phyloP scores from a whole-genome alignment of 2,113 vertebrate genomes.

The Xiphophorus hellerii region DNA sequence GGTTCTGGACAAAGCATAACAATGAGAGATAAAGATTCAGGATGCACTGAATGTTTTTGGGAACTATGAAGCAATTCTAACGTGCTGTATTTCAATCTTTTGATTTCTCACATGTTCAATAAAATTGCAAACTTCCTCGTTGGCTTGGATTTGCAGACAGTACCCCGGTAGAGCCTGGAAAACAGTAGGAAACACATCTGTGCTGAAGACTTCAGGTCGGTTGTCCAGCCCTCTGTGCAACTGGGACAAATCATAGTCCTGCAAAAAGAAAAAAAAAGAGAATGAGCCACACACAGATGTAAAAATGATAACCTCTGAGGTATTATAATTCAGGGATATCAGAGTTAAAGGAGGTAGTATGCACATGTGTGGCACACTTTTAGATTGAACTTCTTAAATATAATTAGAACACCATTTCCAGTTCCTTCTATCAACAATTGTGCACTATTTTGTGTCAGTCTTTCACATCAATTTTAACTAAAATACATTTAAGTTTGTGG shows the following conservation, averaged over 20 bases:
- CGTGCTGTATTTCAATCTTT: not conserved
- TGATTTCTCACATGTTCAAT: conserved; percentile 51
- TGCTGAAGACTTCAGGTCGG: conserved; percentile 28
- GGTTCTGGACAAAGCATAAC: conserved; percentile 35
- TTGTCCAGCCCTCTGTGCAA: conserved; percentile 52
- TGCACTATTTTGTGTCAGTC: too few relatives aligned
- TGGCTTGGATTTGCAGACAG: conserved; percentile 16
- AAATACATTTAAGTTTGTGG: too few relatives aligned
- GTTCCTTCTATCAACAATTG: too few relatives aligned
- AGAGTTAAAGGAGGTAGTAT: too few relatives aligned
- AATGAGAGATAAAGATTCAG: not conserved
- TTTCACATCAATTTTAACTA: too few relatives aligned
- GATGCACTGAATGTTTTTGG: not conserved
- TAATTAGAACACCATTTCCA: too few relatives aligned
- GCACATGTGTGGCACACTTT: too few relatives aligned
- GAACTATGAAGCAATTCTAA: not conserved
- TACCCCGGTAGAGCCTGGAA: conserved; percentile 19
- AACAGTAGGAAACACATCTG: conserved; percentile 34
- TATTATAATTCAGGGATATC: too few relatives aligned
- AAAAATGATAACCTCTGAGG: not conserved
- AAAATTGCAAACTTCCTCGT: conserved; percentile 44
- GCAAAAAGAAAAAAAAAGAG: not conserved
- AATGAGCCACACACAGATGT: not conserved
- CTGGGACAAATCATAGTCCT: conserved; percentile 56
- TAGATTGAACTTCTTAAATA: too few relatives aligned